Conservation (phyloP, 1,140 invertebrate genomes). For the Drosophila ambigua region DNA sequence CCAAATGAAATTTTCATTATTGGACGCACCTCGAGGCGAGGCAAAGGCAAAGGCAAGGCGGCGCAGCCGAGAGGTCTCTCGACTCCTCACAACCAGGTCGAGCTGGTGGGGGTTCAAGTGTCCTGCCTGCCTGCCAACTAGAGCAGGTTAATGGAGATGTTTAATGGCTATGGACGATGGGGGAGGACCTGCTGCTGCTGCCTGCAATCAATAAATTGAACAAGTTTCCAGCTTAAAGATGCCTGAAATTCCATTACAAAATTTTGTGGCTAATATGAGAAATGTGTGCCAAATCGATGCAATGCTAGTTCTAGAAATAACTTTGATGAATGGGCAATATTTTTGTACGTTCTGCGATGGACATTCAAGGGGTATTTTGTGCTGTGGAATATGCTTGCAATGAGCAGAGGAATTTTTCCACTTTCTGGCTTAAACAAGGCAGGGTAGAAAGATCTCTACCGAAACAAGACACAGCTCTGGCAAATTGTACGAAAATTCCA, state of each 20-base stretch:
- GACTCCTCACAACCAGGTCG: conserved; percentile 2
- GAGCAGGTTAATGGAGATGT: conserved; percentile 53
- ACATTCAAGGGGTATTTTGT: too few relatives aligned
- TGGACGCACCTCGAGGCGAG: conserved; percentile 53
- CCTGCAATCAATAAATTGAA: conserved; percentile 41
- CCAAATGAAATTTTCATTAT: conserved; percentile 26
- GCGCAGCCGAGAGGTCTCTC: not conserved
- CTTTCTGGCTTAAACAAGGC: too few relatives aligned
- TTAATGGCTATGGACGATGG: conserved; percentile 1
- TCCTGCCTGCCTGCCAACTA: conserved; percentile 41
- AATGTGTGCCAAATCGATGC: conserved; percentile 5
- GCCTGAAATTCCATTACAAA: not conserved
- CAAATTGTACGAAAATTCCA: too few relatives aligned
- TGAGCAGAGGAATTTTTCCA: too few relatives aligned
- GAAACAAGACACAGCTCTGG: too few relatives aligned
- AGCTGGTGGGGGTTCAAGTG: conserved; percentile 39
- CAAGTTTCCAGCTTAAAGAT: conserved; percentile 20
- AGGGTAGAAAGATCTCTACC: too few relatives aligned
- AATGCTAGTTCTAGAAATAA: not conserved
- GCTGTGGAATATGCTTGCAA: too few relatives aligned
- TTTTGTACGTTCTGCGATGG: not conserved
- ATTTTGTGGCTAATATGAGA: not conserved
- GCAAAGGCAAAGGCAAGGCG: conserved; percentile 13
- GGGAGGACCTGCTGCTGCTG: conserved; percentile 2
- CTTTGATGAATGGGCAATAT: conserved; percentile 8